These are phyloP conservation scores for Daubentonia madagascariensis DNA, from an alignment of 2,113 vertebrate species.

Conservation along the genomic window DNA sequence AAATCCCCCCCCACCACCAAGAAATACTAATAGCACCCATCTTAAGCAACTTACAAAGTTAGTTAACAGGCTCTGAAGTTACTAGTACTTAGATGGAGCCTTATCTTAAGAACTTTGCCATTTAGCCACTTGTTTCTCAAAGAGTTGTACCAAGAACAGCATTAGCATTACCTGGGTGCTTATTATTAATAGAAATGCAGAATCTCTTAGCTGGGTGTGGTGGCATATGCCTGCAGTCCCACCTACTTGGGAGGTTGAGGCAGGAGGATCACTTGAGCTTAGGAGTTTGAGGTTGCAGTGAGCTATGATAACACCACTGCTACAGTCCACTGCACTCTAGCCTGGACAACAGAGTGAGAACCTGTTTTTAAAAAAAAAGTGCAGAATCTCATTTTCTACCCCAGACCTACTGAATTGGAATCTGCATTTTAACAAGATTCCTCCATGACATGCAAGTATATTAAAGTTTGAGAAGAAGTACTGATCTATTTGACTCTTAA, in stretches of 20 bases:
- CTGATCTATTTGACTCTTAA: not conserved
- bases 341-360: too few species aligned
- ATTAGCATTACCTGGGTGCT: not conserved
- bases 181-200: not conserved
- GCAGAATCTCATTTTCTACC: not conserved
- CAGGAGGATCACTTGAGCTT: too few species aligned
- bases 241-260: too few species aligned
- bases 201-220: too few species aligned
- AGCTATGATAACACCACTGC: too few species aligned
- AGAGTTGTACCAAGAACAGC: not conserved
- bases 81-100: not conserved
- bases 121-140: not conserved
- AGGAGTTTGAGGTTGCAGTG: too few species aligned
- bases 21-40: not conserved
- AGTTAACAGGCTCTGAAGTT: not conserved
- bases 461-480: not conserved
- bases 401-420: not conserved
- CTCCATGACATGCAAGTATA: not conserved
- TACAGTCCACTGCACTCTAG: too few species aligned
- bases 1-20: not conserved
- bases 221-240: too few species aligned
- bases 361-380: not conserved
- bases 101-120: not conserved
- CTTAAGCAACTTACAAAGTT: not conserved
- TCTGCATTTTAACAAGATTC: not conserved